phyloP scores from a whole-genome alignment of 2,113 vertebrate genomes.

The Ophiodon elongatus region DNA sequence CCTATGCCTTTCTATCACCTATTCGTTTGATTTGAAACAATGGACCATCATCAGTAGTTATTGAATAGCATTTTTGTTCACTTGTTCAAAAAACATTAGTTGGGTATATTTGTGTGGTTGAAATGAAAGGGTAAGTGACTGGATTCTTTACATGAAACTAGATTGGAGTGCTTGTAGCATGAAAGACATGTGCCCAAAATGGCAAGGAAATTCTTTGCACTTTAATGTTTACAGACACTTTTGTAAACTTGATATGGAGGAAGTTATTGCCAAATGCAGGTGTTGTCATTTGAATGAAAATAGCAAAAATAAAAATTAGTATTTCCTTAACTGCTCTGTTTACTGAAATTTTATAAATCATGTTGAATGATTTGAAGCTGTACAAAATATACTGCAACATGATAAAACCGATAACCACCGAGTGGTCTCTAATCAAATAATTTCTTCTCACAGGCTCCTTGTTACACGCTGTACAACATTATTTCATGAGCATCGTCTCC shows the following conservation, averaged over 20 bases:
- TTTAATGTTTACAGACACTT: constrained; percentile 85
- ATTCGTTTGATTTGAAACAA: constrained; percentile 63
- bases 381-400: neutral
- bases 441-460: constrained; percentile 1
- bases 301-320: constrained; percentile 75
- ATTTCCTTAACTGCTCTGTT: constrained; percentile 71
- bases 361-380: constrained; percentile 5
- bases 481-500: constrained; percentile 55
- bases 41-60: constrained; percentile 62
- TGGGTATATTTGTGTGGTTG: constrained; percentile 59
- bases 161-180: constrained; percentile 81
- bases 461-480: neutral
- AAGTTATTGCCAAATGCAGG: constrained; percentile 77
- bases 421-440: neutral
- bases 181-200: constrained; percentile 75
- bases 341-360: constrained; percentile 27
- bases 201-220: constrained; percentile 82
- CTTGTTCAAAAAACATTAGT: constrained; percentile 33
- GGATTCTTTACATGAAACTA: constrained; percentile 55
- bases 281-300: constrained; percentile 81
- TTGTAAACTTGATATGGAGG: constrained; percentile 80
- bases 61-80: constrained; percentile 55
- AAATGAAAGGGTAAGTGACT: constrained; percentile 55
- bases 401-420: neutral
- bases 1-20: constrained; percentile 74